These are phyloP conservation scores for Anastatus disparis DNA, from an alignment of 1,140 invertebrate genomes.

Conservation along the genomic window DNA sequence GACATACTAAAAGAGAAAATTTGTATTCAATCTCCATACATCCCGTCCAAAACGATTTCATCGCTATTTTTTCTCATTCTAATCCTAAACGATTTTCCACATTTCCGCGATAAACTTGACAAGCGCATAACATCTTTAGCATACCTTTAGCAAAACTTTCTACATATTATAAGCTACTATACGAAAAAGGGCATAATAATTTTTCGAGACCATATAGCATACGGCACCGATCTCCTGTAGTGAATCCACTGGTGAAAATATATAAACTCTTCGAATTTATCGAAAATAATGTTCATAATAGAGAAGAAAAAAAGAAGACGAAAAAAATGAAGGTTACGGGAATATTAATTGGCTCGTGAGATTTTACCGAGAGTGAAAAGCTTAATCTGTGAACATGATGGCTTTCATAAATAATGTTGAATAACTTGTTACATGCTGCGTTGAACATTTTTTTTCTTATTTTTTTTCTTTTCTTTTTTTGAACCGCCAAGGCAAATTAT, in stretches of 20 bases:
- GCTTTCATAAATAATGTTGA: slow-evolving; percentile 29
- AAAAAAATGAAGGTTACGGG: not conserved
- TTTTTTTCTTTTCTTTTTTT: too few species aligned
- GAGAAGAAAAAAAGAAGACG: not conserved
- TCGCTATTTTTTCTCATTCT: not conserved
- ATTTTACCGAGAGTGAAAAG: not conserved
- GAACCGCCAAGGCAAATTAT: slow-evolving; percentile 17
- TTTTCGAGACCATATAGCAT: too few species aligned
- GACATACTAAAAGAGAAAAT: slow-evolving; percentile 28
- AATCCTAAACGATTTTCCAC: slow-evolving; percentile 1
- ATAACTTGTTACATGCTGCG: slow-evolving; percentile 21
- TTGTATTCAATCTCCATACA: too few species aligned
- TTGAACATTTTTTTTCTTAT: too few species aligned
- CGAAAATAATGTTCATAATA: not conserved
- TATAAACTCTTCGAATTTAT: not conserved
- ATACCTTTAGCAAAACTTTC: too few species aligned
- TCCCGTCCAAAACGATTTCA: not conserved
- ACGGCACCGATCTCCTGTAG: too few species aligned
- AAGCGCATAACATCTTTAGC: too few species aligned
- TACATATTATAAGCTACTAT: too few species aligned
- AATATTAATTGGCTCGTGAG: slow-evolving; percentile 28
- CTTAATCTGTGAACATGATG: slow-evolving; percentile 17
- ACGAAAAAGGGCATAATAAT: too few species aligned
- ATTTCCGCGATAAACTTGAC: slow-evolving; percentile 3
- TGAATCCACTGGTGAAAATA: not conserved